These are phyloP conservation scores for Mormyrus lacerda DNA, from an alignment of 2,113 vertebrate genomes.

Conservation along the genomic window DNA sequence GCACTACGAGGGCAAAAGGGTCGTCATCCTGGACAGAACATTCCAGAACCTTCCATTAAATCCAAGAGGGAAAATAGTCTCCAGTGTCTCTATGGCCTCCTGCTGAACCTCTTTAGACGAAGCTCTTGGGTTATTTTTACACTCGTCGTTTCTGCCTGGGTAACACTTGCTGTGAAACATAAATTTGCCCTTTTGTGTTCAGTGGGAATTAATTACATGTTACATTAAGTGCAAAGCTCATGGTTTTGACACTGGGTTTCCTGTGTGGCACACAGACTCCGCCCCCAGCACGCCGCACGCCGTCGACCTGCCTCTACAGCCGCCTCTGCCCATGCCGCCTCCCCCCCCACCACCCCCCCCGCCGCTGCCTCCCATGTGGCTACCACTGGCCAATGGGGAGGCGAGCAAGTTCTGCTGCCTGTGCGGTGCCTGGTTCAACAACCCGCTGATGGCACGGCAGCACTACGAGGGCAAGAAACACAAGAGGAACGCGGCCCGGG, in stretches of 20 bases:
- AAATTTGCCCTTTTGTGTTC: not conserved
- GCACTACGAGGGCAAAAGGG: constrained; percentile 58
- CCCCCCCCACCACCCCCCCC: not conserved
- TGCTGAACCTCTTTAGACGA: too few species aligned
- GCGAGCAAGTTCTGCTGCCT: constrained; percentile 68
- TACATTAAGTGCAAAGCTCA: not conserved
- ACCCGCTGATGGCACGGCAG: constrained; percentile 74
- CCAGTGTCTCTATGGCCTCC: not conserved
- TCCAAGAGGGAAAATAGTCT: not conserved
- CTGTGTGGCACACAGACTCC: constrained; percentile 45
- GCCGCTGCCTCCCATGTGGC: constrained; percentile 41
- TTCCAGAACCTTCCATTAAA: not conserved
- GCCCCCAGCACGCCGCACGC: constrained; percentile 54
- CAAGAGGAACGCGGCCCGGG: constrained; percentile 65
- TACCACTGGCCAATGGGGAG: constrained; percentile 51
- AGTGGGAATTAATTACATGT: not conserved
- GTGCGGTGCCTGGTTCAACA: constrained; percentile 74
- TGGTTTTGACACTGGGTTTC: not conserved
- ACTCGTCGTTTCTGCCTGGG: not conserved
- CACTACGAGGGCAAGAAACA: constrained; percentile 75
- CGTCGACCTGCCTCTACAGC: constrained; percentile 39
- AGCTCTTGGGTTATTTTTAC: not conserved
- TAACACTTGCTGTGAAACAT: not conserved
- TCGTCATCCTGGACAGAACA: not conserved
- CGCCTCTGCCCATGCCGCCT: not conserved